Evolutionary conservation across 2,888 invertebrate species (phyloP).

Genomic region (Norana najaformis): DNA sequence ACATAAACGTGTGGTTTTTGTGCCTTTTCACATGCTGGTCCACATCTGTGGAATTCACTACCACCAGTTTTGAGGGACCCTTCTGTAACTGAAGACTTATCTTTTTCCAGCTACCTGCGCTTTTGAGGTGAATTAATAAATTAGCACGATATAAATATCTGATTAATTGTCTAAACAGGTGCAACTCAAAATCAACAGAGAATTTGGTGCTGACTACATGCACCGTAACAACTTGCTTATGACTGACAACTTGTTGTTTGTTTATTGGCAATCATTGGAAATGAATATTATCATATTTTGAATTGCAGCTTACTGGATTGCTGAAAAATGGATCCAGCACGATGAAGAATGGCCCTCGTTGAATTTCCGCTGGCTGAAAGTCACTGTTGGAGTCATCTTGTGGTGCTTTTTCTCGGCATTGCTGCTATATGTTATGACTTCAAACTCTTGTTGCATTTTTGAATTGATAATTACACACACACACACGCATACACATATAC

Average conservation of each 20-base stretch:
- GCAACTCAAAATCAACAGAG: too few species aligned
- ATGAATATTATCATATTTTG: not conserved
- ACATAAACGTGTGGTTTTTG: too few species aligned
- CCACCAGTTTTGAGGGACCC: too few species aligned
- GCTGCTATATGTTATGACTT: not conserved
- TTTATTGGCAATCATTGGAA: not conserved
- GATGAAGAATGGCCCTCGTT: not conserved
- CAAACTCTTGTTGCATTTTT: constrained; percentile 5
- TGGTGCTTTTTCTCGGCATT: not conserved
- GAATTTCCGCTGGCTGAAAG: not conserved
- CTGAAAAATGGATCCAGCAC: not conserved
- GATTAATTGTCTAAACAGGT: too few species aligned
- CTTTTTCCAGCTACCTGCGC: too few species aligned
- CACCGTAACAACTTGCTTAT: too few species aligned
- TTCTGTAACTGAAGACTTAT: too few species aligned
- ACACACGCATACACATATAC: not conserved
- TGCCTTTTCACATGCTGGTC: too few species aligned
- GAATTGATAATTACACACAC: not conserved
- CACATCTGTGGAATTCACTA: too few species aligned
- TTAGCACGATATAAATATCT: too few species aligned
- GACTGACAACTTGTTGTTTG: not conserved
- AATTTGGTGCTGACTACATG: too few species aligned
- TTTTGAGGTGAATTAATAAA: too few species aligned
- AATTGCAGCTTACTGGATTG: constrained; percentile 7
- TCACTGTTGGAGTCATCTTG: not conserved